phyloP scores from a whole-genome alignment of 2,113 vertebrate genomes.

The Pristiophorus japonicus region DNA sequence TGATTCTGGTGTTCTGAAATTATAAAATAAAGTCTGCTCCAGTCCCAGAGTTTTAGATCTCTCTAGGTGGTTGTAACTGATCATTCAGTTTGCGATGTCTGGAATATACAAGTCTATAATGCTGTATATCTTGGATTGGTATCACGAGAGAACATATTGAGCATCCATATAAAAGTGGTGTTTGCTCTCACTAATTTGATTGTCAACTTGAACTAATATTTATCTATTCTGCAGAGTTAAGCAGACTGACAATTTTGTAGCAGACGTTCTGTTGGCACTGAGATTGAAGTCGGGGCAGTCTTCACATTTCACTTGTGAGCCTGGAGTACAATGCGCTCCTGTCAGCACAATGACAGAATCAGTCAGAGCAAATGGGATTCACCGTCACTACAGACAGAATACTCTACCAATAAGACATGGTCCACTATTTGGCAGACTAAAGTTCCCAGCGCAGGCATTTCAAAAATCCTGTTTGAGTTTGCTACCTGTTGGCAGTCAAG shows the following conservation, averaged over 20 bases:
- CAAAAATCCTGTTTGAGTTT: not conserved
- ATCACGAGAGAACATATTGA: not conserved
- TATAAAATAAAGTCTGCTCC: not conserved
- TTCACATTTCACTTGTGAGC: not conserved
- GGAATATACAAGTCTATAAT: not conserved
- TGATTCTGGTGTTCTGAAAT: not conserved
- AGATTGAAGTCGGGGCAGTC: not conserved
- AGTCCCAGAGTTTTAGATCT: not conserved
- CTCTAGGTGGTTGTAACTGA: not conserved
- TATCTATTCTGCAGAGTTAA: not conserved
- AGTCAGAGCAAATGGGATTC: not conserved
- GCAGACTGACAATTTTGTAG: not conserved
- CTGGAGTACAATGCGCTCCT: not conserved
- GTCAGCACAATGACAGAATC: not conserved
- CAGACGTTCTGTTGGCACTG: not conserved
- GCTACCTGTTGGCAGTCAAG: not conserved
- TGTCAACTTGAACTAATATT: not conserved
- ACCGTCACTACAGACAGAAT: not conserved
- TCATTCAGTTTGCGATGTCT: not conserved
- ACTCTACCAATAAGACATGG: not conserved
- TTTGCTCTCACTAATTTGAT: not conserved
- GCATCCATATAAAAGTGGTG: not conserved
- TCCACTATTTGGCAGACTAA: not conserved
- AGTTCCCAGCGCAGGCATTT: not conserved
- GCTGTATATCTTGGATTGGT: not conserved